These are phyloP conservation scores for Campodea augens DNA, from an alignment of 1,140 invertebrate species.

Conservation along the genomic window DNA sequence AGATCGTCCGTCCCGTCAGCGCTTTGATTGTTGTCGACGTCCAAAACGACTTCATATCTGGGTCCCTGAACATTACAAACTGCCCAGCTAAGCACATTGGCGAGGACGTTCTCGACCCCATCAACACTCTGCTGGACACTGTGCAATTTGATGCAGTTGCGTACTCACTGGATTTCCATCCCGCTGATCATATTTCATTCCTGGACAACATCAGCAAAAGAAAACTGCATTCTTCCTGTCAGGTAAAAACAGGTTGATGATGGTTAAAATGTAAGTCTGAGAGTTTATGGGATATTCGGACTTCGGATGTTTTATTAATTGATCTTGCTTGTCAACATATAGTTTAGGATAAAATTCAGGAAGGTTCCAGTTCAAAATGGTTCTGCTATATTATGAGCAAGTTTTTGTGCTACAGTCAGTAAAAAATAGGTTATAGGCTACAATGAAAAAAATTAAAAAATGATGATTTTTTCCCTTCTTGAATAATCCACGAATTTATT, in stretches of 20 bases:
- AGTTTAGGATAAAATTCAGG: too few species aligned
- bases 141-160: conserved; percentile 81
- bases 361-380: too few species aligned
- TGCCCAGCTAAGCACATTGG: conserved; percentile 84
- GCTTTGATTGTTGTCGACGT: conserved; percentile 92
- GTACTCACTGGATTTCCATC: conserved; percentile 96
- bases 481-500: too few species aligned
- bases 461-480: too few species aligned
- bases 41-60: conserved; percentile 95
- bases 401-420: too few species aligned
- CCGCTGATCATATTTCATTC: conserved; percentile 88
- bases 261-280: too few species aligned
- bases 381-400: too few species aligned
- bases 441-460: too few species aligned
- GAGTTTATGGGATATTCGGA: too few species aligned
- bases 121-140: conserved; percentile 69
- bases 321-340: neutral
- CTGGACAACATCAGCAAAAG: conserved; percentile 66
- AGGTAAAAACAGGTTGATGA: too few species aligned
- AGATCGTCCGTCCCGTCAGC: conserved; percentile 68
- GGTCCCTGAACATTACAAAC: conserved; percentile 77
- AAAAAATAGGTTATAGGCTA: too few species aligned
- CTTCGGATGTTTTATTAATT: neutral
- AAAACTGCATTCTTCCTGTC: conserved; percentile 37
- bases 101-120: conserved; percentile 68